Conservation (phyloP, 2,888 invertebrate species). For the Trachelus troglodyta region DNA sequence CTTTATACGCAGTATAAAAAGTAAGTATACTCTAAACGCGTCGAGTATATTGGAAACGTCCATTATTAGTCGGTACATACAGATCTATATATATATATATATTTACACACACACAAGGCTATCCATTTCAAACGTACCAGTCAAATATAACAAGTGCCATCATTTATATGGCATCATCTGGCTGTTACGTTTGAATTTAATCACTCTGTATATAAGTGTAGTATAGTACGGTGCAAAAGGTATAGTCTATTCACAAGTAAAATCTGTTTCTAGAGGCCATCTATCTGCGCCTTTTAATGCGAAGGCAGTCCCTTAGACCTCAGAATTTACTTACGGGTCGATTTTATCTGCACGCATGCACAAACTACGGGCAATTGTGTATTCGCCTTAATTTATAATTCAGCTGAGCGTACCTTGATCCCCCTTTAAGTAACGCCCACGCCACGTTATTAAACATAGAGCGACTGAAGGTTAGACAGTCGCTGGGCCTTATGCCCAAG, state of each 20-base stretch:
- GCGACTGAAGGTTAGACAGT: neutral
- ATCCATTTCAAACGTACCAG: neutral
- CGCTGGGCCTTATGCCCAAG: neutral
- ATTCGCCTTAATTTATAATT: slow-evolving; percentile 3
- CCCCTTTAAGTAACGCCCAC: slow-evolving; percentile 6
- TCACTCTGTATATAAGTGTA: neutral
- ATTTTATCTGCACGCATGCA: neutral
- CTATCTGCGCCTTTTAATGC: neutral
- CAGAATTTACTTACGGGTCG: neutral
- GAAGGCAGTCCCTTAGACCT: neutral
- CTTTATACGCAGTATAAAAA: neutral
- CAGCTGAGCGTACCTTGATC: slow-evolving; percentile 8
- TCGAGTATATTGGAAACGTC: neutral
- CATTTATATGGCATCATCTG: neutral
- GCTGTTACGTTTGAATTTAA: neutral
- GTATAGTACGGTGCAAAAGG: neutral
- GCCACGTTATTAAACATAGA: neutral
- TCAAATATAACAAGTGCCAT: neutral
- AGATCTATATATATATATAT: neutral
- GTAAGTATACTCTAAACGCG: neutral
- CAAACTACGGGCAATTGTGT: neutral
- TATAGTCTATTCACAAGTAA: neutral
- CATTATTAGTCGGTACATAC: neutral
- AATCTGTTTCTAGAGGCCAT: neutral
- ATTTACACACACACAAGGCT: neutral